phyloP scores from a whole-genome alignment of 2,113 vertebrate genomes.

The Amazona vittata region DNA sequence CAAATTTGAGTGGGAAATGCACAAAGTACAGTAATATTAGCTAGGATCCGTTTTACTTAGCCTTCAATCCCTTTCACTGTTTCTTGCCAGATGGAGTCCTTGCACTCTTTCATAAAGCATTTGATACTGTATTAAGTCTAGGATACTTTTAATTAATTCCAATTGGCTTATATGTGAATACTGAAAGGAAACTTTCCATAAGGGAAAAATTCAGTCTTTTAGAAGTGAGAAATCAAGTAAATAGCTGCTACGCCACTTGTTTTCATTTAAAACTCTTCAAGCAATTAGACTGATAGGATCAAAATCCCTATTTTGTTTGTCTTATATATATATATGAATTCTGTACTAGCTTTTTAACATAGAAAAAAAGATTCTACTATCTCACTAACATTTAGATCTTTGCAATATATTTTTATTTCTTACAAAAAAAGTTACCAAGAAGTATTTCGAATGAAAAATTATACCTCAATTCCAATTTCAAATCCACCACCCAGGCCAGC shows the following conservation, averaged over 20 bases:
- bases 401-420: neutral
- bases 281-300: neutral
- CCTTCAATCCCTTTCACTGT: neutral
- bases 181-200: neutral
- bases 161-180: neutral
- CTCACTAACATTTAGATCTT: neutral
- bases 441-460: neutral
- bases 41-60: neutral
- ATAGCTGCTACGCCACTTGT: neutral
- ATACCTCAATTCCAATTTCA: conserved; percentile 95
- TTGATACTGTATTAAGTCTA: neutral
- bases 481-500: conserved; percentile 97
- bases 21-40: neutral
- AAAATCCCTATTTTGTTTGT: neutral
- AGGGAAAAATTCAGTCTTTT: neutral
- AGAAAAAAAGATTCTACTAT: neutral
- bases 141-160: neutral
- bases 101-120: neutral
- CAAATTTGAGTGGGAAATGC: neutral
- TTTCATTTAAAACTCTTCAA: neutral
- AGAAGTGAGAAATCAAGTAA: neutral
- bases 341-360: neutral
- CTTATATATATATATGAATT: neutral
- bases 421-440: conserved; percentile 13
- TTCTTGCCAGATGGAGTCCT: neutral